phyloP scores from a whole-genome alignment of 2,113 vertebrate species.

The Xenopus laevis region DNA sequence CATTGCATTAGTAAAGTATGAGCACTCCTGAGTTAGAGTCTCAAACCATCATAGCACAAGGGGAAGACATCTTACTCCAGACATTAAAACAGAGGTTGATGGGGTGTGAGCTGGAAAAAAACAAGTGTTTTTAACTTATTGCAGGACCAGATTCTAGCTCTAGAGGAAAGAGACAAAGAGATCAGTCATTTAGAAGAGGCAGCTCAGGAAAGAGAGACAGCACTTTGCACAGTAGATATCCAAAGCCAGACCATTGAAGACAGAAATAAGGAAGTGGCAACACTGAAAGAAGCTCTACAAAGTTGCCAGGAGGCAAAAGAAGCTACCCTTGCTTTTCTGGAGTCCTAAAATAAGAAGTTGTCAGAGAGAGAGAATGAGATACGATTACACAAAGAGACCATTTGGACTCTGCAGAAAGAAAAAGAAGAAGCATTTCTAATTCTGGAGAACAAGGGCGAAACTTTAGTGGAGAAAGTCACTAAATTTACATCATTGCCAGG shows the following conservation, averaged over 20 bases:
- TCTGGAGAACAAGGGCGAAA: neutral
- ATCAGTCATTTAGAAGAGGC: neutral
- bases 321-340: neutral
- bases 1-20: no score
- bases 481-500: neutral
- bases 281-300: slow-evolving; percentile 7
- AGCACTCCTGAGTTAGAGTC: slow-evolving; percentile 49
- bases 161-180: neutral
- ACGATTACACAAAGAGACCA: neutral
- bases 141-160: slow-evolving; percentile 48
- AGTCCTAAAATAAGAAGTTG: neutral
- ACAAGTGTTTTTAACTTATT: slow-evolving; percentile 30
- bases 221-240: neutral
- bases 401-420: slow-evolving; percentile 6
- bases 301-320: slow-evolving; percentile 3
- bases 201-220: neutral
- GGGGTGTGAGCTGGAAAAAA: slow-evolving; percentile 50
- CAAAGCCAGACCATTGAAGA: neutral
- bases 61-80: slow-evolving; percentile 49
- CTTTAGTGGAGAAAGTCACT: slow-evolving; percentile 8
- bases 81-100: slow-evolving; percentile 51
- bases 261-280: neutral
- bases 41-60: slow-evolving; percentile 50
- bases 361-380: neutral
- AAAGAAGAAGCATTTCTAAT: neutral